phyloP scores from a whole-genome alignment of 2,888 invertebrate genomes.

The Drosophila mettleri region DNA sequence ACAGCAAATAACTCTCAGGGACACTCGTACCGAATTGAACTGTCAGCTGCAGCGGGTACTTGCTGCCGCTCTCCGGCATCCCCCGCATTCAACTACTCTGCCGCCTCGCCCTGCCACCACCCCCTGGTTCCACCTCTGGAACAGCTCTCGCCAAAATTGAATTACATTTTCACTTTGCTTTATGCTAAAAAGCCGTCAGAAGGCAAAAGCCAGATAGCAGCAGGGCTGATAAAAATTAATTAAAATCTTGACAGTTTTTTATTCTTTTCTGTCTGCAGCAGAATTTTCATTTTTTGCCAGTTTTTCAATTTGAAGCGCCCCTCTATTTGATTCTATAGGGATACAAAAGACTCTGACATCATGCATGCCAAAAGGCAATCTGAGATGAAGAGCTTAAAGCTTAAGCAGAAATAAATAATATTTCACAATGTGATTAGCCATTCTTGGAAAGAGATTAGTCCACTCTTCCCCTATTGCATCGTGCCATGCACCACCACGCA shows the following conservation, averaged over 20 bases:
- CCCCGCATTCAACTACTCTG: background rate
- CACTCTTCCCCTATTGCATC: background rate
- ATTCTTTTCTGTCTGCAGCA: constrained; percentile 23
- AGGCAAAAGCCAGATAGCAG: constrained; percentile 38
- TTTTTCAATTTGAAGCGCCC: constrained; percentile 1
- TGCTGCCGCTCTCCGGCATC: background rate
- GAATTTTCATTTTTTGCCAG: constrained; percentile 22
- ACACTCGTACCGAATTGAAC: constrained; percentile 75
- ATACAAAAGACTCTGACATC: background rate
- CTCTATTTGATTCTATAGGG: background rate
- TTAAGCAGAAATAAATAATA: background rate
- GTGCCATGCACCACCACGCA: no score
- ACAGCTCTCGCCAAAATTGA: constrained; percentile 64
- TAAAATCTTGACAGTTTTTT: constrained; percentile 47
- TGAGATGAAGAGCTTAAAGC: background rate
- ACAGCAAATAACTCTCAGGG: constrained; percentile 73
- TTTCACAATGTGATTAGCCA: background rate
- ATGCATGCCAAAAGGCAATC: background rate
- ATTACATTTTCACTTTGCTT: constrained; percentile 74
- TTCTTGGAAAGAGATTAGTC: background rate
- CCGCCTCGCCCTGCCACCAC: background rate
- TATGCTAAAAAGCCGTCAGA: constrained; percentile 66
- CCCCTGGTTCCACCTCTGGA: background rate
- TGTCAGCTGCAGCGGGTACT: constrained; percentile 68
- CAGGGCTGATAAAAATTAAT: constrained; percentile 67